Evolutionary conservation across 2,797 vertebrate genomes (phyloP).

Genomic region (Oreochromis grahami): DNA sequence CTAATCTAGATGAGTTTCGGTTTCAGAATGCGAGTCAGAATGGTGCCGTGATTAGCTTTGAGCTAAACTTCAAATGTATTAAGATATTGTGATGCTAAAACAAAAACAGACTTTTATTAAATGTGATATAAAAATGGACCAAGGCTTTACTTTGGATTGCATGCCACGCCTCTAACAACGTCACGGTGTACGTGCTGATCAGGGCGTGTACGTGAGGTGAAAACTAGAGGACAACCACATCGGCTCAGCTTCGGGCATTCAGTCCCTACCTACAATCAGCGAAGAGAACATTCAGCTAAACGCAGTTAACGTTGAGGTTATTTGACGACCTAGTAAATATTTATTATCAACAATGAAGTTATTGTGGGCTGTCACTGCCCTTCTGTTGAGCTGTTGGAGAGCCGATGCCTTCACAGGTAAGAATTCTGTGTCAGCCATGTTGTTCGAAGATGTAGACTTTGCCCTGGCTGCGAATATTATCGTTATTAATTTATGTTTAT

Average conservation of each 20-base stretch:
- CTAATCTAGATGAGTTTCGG: neutral
- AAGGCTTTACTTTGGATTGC: neutral
- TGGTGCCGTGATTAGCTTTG: neutral
- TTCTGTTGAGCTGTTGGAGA: constrained; percentile 66
- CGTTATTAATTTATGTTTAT: neutral
- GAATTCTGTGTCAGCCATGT: constrained; percentile 59
- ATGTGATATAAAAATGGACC: neutral
- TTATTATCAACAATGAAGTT: constrained; percentile 54
- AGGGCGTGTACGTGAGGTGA: constrained; percentile 45
- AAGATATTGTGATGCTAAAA: neutral
- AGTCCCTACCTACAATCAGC: neutral
- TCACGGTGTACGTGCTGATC: constrained; percentile 57
- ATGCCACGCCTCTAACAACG: constrained; percentile 29
- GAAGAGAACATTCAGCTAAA: neutral
- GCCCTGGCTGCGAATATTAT: neutral
- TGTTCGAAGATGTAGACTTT: constrained; percentile 49
- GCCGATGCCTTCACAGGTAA: constrained; percentile 73
- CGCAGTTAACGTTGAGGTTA: neutral
- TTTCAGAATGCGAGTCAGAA: neutral
- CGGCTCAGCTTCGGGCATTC: neutral
- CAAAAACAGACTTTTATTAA: neutral
- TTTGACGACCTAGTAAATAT: neutral
- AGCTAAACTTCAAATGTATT: neutral
- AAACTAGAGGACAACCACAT: constrained; percentile 64
- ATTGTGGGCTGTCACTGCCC: constrained; percentile 59